phyloP scores from a whole-genome alignment of 2,113 vertebrate genomes.

The Amphiprion percula region DNA sequence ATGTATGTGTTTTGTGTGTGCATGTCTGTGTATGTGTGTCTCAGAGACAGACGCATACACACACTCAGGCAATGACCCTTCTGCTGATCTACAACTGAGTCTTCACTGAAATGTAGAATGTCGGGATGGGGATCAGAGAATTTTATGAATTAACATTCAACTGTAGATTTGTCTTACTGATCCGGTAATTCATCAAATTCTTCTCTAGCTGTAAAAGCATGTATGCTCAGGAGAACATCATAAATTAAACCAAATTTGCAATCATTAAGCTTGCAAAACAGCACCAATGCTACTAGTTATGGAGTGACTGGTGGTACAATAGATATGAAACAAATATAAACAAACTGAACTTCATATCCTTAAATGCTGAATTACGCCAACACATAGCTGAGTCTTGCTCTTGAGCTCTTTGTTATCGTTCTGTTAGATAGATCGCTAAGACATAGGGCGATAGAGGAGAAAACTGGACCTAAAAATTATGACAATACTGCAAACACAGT shows the following conservation, averaged over 20 bases:
- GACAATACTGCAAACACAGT: too few relatives aligned
- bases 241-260: not conserved
- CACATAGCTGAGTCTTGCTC: not conserved
- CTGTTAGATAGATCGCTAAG: too few relatives aligned
- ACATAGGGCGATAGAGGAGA: not conserved
- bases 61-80: slow-evolving; percentile 21
- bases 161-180: not conserved
- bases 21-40: slow-evolving; percentile 5
- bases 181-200: not conserved
- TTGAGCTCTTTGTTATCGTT: not conserved
- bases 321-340: not conserved
- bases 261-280: too few relatives aligned
- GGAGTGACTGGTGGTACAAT: not conserved
- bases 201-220: slow-evolving; percentile 1
- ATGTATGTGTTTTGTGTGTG: slow-evolving; percentile 50
- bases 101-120: slow-evolving; percentile 7
- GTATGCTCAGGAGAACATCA: not conserved
- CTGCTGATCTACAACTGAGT: not conserved
- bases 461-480: not conserved
- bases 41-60: slow-evolving; percentile 24
- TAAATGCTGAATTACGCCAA: not conserved
- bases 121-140: not conserved
- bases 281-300: too few relatives aligned
- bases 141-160: not conserved
- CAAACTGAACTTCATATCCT: not conserved